Conservation (phyloP, 2,797 vertebrate genomes). For the Centroberyx gerrardi region DNA sequence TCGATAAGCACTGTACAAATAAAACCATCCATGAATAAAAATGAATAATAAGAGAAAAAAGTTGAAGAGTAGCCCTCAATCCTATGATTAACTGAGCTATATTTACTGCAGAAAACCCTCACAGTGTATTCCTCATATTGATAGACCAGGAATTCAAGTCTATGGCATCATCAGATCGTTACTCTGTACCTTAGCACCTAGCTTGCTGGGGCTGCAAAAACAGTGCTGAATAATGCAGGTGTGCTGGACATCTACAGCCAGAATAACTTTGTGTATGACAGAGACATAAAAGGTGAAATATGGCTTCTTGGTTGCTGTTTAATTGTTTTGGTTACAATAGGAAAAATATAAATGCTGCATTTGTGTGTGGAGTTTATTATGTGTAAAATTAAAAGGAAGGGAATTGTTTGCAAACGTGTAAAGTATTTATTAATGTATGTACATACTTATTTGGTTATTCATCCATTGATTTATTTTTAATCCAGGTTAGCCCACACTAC, state of each 20-base stretch:
- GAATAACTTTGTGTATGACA: background rate
- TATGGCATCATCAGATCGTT: conserved; percentile 7
- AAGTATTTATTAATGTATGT: background rate
- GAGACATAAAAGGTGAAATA: background rate
- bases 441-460: conserved; percentile 11
- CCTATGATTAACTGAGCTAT: conserved; percentile 28
- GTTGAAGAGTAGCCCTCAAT: conserved; percentile 2
- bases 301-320: background rate
- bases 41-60: conserved; percentile 13
- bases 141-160: conserved; percentile 8
- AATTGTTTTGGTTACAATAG: background rate
- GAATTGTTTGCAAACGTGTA: background rate
- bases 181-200: background rate
- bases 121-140: conserved; percentile 9
- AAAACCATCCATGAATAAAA: conserved; percentile 38
- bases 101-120: conserved; percentile 19
- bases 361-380: background rate
- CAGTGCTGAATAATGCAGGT: conserved; percentile 6
- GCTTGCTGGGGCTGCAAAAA: background rate
- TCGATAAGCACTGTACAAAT: conserved; percentile 37
- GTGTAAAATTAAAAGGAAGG: background rate
- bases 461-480: conserved; percentile 28
- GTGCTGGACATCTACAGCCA: background rate
- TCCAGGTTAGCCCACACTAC: background rate
- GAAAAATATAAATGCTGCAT: no score